These are phyloP conservation scores for Oryzias javanicus DNA, from an alignment of 2,113 vertebrate genomes.

Conservation along the genomic window DNA sequence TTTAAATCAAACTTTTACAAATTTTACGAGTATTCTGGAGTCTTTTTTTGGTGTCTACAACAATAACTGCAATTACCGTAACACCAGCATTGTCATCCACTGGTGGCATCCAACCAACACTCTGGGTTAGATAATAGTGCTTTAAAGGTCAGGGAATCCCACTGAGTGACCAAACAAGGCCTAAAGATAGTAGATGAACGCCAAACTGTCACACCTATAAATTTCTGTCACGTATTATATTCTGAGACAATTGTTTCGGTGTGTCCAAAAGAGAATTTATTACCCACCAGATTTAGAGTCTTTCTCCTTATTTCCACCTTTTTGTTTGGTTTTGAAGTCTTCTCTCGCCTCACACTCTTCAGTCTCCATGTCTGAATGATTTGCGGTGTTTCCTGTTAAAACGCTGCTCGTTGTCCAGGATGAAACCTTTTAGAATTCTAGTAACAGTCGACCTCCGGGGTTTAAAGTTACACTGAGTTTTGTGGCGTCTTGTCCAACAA, in stretches of 20 bases:
- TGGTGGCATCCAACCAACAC: constrained; percentile 23
- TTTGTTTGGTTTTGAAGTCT: constrained; percentile 23
- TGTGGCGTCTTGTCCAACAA: constrained; percentile 25
- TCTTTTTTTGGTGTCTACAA: constrained; percentile 1
- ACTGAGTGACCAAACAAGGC: not conserved
- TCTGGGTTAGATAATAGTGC: constrained; percentile 31
- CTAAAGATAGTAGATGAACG: not conserved
- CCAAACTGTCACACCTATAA: constrained; percentile 1
- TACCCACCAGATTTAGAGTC: no score
- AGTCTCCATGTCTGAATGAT: constrained; percentile 43
- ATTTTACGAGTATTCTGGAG: no score
- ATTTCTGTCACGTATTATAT: not conserved
- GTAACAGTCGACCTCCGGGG: constrained; percentile 4
- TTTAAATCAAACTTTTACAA: no score
- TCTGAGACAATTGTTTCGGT: not conserved
- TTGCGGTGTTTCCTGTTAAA: not conserved
- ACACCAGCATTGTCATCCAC: not conserved
- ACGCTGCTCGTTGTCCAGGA: constrained; percentile 4
- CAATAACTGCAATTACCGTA: no score
- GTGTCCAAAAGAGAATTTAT: no score
- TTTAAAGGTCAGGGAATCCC: constrained; percentile 55
- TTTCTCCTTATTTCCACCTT: constrained; percentile 38
- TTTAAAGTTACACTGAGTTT: constrained; percentile 45
- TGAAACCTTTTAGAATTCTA: constrained; percentile 6
- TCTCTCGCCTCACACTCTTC: constrained; percentile 15